A percentile compares a stretch with the other conserved stretches of the same genome.
phyloP scores from a whole-genome alignment of 1,140 invertebrate species.

The Sweltsa coloradensis region DNA sequence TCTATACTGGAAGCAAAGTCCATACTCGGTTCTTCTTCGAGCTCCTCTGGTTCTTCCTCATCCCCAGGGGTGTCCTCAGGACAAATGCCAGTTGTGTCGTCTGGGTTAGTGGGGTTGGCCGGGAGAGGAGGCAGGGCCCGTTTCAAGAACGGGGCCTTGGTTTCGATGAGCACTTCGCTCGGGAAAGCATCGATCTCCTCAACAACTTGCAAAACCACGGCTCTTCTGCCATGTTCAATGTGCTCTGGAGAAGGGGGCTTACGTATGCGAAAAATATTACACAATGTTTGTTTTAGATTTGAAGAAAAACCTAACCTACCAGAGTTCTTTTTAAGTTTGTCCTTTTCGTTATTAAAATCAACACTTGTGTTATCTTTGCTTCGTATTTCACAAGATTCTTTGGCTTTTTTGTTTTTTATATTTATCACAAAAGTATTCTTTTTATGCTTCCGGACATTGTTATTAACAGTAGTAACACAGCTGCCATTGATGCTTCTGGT shows the following conservation, averaged over 20 bases:
- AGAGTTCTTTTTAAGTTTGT: conserved; percentile 46
- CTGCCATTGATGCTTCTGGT: conserved; percentile 2
- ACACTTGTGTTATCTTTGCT: neutral
- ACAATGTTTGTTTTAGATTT: conserved; percentile 73
- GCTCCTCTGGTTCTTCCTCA: conserved; percentile 27
- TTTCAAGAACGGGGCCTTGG: conserved; percentile 40
- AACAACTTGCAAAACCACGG: conserved; percentile 35
- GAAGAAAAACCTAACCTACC: conserved; percentile 43
- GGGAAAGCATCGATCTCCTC: conserved; percentile 28
- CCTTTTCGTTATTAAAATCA: conserved; percentile 29
- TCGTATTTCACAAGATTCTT: conserved; percentile 34
- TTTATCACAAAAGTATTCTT: conserved; percentile 46
- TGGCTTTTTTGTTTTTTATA: conserved; percentile 50
- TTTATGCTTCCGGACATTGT: conserved; percentile 27
- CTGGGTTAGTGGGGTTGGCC: conserved; percentile 26
- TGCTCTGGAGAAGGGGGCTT: conserved; percentile 38
- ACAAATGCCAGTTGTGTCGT: conserved; percentile 26
- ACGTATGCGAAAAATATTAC: conserved; percentile 66
- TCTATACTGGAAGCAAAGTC: conserved; percentile 87
- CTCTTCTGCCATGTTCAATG: conserved; percentile 30
- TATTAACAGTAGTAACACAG: conserved; percentile 17
- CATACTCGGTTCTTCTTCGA: conserved; percentile 39
- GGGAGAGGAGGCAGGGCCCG: conserved; percentile 72
- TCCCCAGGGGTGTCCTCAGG: conserved; percentile 13
- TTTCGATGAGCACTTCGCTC: conserved; percentile 19